Base-by-base conservation (phyloP, 2,888 invertebrate species). In the Rhyacophila evoluta region DNA sequence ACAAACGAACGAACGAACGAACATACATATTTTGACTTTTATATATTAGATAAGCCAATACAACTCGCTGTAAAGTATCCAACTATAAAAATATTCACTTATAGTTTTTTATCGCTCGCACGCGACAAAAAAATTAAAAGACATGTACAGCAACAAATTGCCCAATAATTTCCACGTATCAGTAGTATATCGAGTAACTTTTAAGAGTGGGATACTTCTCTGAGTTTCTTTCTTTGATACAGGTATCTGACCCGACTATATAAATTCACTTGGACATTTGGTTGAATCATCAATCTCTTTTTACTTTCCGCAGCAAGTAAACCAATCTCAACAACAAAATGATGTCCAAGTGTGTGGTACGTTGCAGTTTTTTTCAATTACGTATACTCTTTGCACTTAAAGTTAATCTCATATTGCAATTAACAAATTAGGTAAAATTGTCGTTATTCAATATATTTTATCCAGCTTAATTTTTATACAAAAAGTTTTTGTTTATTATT, bases 281-380 rank as follows among this genome's bases (percentile, higher is more conserved):
- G 41, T 8, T 37, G 3, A 19, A 77, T 37, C 29, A 75, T 55
- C 78, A 74, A 71, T 75, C 67, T 25, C 11, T 37, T 28, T 37
- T 55, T 71, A 71, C 72, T 55, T 25, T n/a, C 19, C 55, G 10
- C 19, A 55, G 55, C 55, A 55, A 25, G 29, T 33, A 33, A 33
- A 75, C 55, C 10, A 73, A 75, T 29, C 71, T 5, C 19, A 72
- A 72, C n/a, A 68, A 38, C 72, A 80, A 77, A 68, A 80, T 80
- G 80, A 77, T 76, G 76, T 29, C 73, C 41, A 79, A 80, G 72
- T 74, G 77, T 72, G 75, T 80, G 71, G 80, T 80, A 36, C 25
- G 80, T 70, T 1, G n/a, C 1, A 28, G 0, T 70, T 11, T 2
- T 4, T 6, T 4, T 15, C 3, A 25, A 68, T 8, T 68, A 68